Conservation (phyloP, 2,888 invertebrate genomes). For the Microdon myrmicae region DNA sequence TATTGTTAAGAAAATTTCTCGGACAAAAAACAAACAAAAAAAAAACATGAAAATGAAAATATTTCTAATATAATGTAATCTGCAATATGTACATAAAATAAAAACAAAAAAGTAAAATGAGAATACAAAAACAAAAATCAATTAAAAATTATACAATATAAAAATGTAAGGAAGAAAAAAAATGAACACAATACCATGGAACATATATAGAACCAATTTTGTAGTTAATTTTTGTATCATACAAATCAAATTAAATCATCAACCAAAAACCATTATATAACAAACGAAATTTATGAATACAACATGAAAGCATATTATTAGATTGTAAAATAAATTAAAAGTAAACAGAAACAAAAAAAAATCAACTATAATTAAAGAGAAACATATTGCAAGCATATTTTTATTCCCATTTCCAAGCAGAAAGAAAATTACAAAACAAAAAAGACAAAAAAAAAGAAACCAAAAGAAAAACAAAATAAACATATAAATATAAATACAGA, state of each 20-base stretch:
- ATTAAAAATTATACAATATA: conserved; percentile 2
- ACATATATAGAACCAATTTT: conserved; percentile 60
- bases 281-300: conserved; percentile 46
- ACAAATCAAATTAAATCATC: conserved; percentile 50
- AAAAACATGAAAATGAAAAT: conserved; percentile 27
- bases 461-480: conserved; percentile 38
- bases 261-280: conserved; percentile 47
- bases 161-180: conserved; percentile 19
- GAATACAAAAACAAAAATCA: conserved; percentile 18
- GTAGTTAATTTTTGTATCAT: conserved; percentile 53
- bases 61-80: conserved; percentile 33
- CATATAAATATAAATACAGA: conserved; percentile 26
- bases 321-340: conserved; percentile 51
- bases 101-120: conserved; percentile 22
- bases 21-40: conserved; percentile 7
- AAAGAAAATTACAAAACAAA: conserved; percentile 19
- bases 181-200: conserved; percentile 32
- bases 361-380: conserved; percentile 37
- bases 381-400: conserved; percentile 49
- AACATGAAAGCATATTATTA: conserved; percentile 53
- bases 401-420: conserved; percentile 48
- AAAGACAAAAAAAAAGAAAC: conserved; percentile 31
- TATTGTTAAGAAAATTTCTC: neutral
- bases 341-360: conserved; percentile 38
- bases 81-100: conserved; percentile 51